Evolutionary conservation across 2,113 vertebrate genomes (phyloP).

Genomic region (Herpailurus yagouaroundi): DNA sequence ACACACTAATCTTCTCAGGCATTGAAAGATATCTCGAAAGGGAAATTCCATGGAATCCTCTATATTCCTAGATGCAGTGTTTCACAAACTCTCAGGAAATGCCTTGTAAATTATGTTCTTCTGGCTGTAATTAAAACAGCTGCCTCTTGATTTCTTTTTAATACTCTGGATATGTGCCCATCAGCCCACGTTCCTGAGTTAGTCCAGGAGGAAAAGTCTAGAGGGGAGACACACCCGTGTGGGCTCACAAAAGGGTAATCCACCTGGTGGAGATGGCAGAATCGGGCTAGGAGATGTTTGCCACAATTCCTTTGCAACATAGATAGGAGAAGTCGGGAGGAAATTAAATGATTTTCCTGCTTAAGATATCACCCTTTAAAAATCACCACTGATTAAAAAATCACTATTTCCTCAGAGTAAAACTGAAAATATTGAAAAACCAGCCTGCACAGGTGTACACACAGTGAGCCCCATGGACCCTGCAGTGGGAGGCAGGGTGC

Average conservation of each 20-base stretch:
- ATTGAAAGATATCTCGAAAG: constrained; percentile 24
- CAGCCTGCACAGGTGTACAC: accelerated
- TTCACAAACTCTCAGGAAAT: constrained; percentile 67
- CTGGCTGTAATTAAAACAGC: constrained; percentile 38
- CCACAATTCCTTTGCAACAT: not conserved
- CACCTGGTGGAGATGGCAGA: not conserved
- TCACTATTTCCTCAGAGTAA: not conserved
- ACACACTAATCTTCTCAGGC: not conserved
- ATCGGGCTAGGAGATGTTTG: not conserved
- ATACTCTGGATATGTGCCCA: not conserved
- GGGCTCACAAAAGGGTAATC: not conserved
- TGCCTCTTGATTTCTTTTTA: constrained; percentile 8
- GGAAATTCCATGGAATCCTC: constrained; percentile 61
- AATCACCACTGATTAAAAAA: not conserved
- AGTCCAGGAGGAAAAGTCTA: not conserved
- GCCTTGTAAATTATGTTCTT: constrained; percentile 55
- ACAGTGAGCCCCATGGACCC: not conserved
- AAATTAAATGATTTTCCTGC: not conserved
- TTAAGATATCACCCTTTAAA: not conserved
- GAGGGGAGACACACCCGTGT: not conserved
- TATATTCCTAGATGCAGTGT: constrained; percentile 38
- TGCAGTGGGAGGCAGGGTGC: no score
- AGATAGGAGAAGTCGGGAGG: not conserved
- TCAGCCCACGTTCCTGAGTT: not conserved
- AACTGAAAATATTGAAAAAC: not conserved